These are phyloP conservation scores for Oryzias dopingdopingensis DNA, from an alignment of 2,797 vertebrate species.

Conservation along the genomic window DNA sequence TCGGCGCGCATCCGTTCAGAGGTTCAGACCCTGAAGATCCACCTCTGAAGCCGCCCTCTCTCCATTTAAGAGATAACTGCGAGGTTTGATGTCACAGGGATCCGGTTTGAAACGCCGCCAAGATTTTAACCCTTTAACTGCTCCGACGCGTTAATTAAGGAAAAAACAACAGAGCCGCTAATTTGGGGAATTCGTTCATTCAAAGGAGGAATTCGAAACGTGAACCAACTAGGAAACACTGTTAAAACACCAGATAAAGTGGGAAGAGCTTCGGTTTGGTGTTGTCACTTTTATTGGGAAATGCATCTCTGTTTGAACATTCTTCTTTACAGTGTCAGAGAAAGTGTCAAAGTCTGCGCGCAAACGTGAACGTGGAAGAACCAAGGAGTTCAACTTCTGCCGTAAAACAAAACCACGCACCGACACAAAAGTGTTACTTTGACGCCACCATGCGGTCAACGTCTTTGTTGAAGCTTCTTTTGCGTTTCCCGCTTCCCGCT, in stretches of 20 bases:
- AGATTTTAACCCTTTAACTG: constrained; percentile 51
- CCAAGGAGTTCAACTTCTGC: too few species aligned
- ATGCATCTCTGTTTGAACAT: too few species aligned
- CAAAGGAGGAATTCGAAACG: neutral
- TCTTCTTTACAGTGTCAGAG: too few species aligned
- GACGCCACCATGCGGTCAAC: constrained; percentile 41
- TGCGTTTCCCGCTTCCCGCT: too few species aligned
- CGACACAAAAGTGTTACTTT: constrained; percentile 4
- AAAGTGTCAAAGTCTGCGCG: too few species aligned
- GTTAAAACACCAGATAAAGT: too few species aligned
- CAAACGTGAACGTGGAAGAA: too few species aligned
- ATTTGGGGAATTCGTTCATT: neutral
- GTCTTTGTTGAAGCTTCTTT: neutral
- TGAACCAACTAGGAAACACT: too few species aligned
- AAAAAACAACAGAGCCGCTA: neutral
- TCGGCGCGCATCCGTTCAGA: constrained; percentile 43
- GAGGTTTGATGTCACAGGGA: constrained; percentile 39
- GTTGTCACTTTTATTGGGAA: too few species aligned
- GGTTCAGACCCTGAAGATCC: constrained; percentile 28
- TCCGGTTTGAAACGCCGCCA: constrained; percentile 17
- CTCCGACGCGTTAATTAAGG: neutral
- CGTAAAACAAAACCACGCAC: too few species aligned
- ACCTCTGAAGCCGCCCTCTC: constrained; percentile 32
- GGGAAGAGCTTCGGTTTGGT: too few species aligned
- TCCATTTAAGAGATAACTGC: constrained; percentile 27